phyloP scores from a whole-genome alignment of 2,113 vertebrate genomes.

The Cheirogaleus medius region DNA sequence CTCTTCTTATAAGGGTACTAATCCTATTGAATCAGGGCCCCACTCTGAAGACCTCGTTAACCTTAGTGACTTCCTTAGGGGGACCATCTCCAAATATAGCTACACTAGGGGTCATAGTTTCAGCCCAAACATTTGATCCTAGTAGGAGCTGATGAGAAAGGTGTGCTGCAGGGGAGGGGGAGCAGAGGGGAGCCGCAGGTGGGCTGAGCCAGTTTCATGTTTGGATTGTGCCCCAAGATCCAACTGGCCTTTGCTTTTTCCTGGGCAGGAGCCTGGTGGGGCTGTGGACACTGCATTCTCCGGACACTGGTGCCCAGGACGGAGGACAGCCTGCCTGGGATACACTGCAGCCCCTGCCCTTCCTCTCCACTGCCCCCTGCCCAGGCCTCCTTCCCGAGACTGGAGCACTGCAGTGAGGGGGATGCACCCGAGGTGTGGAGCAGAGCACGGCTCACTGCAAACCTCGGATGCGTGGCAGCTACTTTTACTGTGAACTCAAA shows the following conservation, averaged over 20 bases:
- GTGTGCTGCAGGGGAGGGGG: background rate
- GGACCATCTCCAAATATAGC: background rate
- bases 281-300: background rate
- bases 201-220: background rate
- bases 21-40: background rate
- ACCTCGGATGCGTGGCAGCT: rapidly evolving
- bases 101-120: background rate
- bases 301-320: rapidly evolving
- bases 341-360: background rate
- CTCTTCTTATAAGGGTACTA: background rate
- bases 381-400: background rate
- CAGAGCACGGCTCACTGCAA: rapidly evolving
- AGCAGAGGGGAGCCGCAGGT: background rate
- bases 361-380: background rate
- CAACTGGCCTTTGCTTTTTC: background rate
- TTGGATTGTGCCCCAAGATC: background rate
- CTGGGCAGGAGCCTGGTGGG: background rate
- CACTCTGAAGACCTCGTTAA: background rate
- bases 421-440: background rate
- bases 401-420: background rate
- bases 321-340: background rate
- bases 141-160: background rate
- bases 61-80: background rate
- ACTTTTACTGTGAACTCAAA: background rate
- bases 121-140: background rate